These are phyloP conservation scores for Vulpes vulpes DNA, from an alignment of 2,113 vertebrate genomes.

Conservation along the genomic window DNA sequence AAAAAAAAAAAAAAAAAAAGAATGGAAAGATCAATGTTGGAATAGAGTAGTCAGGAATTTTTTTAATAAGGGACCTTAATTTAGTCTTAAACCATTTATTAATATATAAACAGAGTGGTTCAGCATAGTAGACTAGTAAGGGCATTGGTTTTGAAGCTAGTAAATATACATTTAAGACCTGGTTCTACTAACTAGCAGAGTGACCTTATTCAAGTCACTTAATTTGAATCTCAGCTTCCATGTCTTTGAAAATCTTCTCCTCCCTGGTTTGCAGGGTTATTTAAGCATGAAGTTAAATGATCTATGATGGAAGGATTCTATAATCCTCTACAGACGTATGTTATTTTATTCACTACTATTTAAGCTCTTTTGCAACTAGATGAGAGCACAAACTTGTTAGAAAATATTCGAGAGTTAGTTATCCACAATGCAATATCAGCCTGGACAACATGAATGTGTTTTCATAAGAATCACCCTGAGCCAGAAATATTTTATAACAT, in stretches of 20 bases:
- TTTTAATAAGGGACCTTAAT: not conserved
- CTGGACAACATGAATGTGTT: not conserved
- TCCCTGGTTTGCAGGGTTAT: not conserved
- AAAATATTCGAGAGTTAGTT: slow-evolving; percentile 11
- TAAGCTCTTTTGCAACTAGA: not conserved
- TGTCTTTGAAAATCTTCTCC: not conserved
- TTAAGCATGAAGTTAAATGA: slow-evolving; percentile 33
- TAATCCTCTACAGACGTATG: not conserved
- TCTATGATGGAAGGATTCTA: not conserved
- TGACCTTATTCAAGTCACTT: not conserved
- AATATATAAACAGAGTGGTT: not conserved
- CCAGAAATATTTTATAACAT: slow-evolving; percentile 60
- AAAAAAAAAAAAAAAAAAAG: not conserved
- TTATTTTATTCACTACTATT: slow-evolving; percentile 26
- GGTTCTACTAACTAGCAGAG: not conserved
- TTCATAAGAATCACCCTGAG: not conserved
- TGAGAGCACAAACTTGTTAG: not conserved
- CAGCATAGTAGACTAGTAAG: not conserved
- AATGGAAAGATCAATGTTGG: not conserved
- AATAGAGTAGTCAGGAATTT: not conserved
- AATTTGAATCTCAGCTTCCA: not conserved
- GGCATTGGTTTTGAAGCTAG: not conserved
- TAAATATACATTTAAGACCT: not conserved
- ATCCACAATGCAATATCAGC: slow-evolving; percentile 9
- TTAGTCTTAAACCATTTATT: not conserved